Evolutionary conservation across 2,888 invertebrate species (phyloP), one percentile per base, ranked within the genome.

Genomic region (Nephrotoma flavescens): DNA sequence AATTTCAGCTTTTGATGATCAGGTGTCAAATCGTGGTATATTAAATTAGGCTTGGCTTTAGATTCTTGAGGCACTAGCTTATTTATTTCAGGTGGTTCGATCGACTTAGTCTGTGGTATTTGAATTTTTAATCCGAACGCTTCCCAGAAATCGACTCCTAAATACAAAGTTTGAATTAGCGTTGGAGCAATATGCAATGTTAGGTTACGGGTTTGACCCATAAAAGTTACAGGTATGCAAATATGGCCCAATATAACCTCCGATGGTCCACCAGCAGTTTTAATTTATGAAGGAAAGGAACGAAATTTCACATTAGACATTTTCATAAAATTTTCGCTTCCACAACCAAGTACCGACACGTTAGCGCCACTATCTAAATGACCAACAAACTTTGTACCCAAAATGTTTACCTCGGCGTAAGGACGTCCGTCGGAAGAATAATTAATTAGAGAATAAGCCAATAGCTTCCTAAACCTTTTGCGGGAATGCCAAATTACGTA

Each of bases 331-430:
- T 41, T 6, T 41, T 83, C 41, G 12, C 83, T 12, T 4, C 41
- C 41, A 41, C n/a, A 5, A 31, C 83, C 83, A 9, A 83, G 41
- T 9, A 83, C 11, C 0, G 83, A 83, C 3, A 88, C 86, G 7
- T 87, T 52, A 9, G 88, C 88, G 1, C 88, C 87, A 1, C 88
- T 87, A 41, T 88, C 87, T 3, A 87, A 52, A 2, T 87, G 84
- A 2, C 86, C 87, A 0, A 47, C 4, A 12, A 87, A 5, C 2
- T n/a, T 31, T 86, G 42, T 84, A 42, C 19, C 86, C 0, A 85
- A 57, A 11, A 87, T 11, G 6, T 3, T 0, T 4, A 87, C 84
- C n/a, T 87, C 47, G 5, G 86, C 87, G 9, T 87, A 87, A 7
- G 87, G 87, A 6, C 88, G 85, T 11, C 87, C 19, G 19, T 19